These are phyloP conservation scores for Solea solea DNA, from an alignment of 2,113 vertebrate species.

Conservation along the genomic window DNA sequence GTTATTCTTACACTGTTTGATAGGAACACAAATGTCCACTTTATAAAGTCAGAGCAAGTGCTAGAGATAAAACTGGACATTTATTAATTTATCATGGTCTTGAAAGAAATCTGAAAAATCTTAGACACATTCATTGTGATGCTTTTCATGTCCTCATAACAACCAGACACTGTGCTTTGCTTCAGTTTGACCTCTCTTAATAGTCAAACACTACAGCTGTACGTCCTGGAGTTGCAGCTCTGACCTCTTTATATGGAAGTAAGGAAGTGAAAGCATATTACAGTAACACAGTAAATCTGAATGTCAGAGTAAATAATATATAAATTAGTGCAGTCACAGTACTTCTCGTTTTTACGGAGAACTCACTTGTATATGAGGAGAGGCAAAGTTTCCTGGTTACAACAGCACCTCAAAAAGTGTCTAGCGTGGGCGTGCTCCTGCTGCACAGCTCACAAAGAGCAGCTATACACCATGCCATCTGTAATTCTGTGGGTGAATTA, in stretches of 20 bases:
- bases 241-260: conserved; percentile 9
- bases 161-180: background rate
- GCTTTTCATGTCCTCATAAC: background rate
- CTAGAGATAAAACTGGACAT: background rate
- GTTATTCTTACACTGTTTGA: conserved; percentile 12
- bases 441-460: conserved; percentile 38
- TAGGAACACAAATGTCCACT: background rate
- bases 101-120: no score
- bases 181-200: background rate
- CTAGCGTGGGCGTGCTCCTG: conserved; percentile 35
- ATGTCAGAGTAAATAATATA: background rate
- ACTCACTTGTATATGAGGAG: background rate
- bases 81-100: no score
- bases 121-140: background rate
- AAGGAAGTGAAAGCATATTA: conserved; percentile 48
- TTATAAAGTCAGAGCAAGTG: background rate
- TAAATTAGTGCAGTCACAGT: background rate
- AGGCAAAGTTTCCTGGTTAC: conserved; percentile 42
- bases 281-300: background rate
- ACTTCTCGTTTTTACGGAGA: background rate
- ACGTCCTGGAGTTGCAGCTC: no score
- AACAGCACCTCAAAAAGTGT: conserved; percentile 14
- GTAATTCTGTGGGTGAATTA: conserved; percentile 46
- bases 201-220: no score
- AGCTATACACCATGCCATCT: conserved; percentile 7